These are phyloP conservation scores for Choristoneura rosaceana DNA, from an alignment of 2,888 invertebrate genomes.

Conservation along the genomic window DNA sequence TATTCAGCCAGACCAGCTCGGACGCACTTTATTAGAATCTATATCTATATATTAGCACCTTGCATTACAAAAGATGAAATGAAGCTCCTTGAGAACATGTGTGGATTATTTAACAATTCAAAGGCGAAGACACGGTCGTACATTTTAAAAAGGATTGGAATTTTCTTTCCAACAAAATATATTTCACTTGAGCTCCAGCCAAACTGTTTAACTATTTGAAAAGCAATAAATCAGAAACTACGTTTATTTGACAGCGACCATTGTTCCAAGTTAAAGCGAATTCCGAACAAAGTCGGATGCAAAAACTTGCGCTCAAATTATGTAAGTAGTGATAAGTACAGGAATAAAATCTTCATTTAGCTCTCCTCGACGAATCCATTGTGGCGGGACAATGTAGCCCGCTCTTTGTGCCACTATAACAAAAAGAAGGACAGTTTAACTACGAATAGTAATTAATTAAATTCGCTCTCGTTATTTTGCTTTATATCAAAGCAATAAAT, in stretches of 20 bases:
- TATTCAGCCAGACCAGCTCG: too few relatives aligned
- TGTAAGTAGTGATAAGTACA: constrained; percentile 42
- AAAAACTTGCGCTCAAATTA: constrained; percentile 40
- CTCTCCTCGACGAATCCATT: constrained; percentile 34
- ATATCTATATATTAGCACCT: too few relatives aligned
- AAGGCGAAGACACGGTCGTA: too few relatives aligned
- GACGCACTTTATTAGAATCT: too few relatives aligned
- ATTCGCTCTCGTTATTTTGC: constrained; percentile 21
- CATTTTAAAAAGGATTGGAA: not conserved
- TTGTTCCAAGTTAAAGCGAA: constrained; percentile 31
- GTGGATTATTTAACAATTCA: too few relatives aligned
- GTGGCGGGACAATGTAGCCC: constrained; percentile 33
- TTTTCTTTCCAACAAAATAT: not conserved
- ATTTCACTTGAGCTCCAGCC: not conserved
- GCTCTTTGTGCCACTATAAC: constrained; percentile 31
- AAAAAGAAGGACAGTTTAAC: constrained; percentile 37
- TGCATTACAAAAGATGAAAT: too few relatives aligned
- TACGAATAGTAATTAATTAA: constrained; percentile 39
- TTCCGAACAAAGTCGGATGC: constrained; percentile 37
- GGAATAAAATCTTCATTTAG: constrained; percentile 41
- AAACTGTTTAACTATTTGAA: not conserved
- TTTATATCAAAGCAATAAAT: constrained; percentile 14
- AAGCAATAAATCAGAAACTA: constrained; percentile 28
- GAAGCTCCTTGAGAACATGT: too few relatives aligned
- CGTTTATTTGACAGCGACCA: constrained; percentile 33